These are phyloP conservation scores for Drosophila subpulchrella DNA, from an alignment of 1,140 invertebrate species.

Conservation along the genomic window DNA sequence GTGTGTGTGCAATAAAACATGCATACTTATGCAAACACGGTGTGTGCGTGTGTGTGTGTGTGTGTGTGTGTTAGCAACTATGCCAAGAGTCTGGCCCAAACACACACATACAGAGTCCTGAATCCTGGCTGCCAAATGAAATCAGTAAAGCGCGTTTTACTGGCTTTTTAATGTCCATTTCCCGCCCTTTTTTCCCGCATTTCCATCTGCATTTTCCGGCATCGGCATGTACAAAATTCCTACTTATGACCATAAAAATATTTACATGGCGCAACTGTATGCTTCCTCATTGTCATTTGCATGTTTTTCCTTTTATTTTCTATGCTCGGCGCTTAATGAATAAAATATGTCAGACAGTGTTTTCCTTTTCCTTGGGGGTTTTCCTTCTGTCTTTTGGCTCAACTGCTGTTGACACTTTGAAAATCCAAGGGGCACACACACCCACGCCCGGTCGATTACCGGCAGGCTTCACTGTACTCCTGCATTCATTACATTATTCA, in stretches of 20 bases:
- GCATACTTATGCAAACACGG: conserved; percentile 67
- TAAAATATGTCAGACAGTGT: conserved; percentile 79
- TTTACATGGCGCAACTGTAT: conserved; percentile 66
- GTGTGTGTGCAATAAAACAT: conserved; percentile 78
- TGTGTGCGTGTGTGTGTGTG: background rate
- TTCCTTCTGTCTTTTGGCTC: conserved; percentile 16
- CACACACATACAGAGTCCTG: conserved; percentile 1
- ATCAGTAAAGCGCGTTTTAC: conserved; percentile 79
- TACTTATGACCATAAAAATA: conserved; percentile 83
- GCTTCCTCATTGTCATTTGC: conserved; percentile 70
- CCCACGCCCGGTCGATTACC: conserved; percentile 33
- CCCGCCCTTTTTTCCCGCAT: conserved; percentile 12
- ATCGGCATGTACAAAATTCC: conserved; percentile 68
- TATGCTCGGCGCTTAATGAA: conserved; percentile 73
- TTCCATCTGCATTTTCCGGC: conserved; percentile 46
- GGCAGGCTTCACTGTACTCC: conserved; percentile 38
- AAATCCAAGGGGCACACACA: conserved; percentile 25
- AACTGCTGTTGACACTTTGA: conserved; percentile 60
- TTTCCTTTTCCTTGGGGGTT: conserved; percentile 24
- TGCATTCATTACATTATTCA: conserved; percentile 69
- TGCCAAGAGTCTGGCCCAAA: conserved; percentile 51
- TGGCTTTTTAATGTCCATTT: conserved; percentile 75
- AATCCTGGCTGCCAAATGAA: conserved; percentile 57
- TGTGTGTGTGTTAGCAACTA: conserved; percentile 51
- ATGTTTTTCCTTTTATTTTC: conserved; percentile 73